Evolutionary conservation across 2,888 invertebrate species (phyloP).

Genomic region (Chrysolina haemoptera): DNA sequence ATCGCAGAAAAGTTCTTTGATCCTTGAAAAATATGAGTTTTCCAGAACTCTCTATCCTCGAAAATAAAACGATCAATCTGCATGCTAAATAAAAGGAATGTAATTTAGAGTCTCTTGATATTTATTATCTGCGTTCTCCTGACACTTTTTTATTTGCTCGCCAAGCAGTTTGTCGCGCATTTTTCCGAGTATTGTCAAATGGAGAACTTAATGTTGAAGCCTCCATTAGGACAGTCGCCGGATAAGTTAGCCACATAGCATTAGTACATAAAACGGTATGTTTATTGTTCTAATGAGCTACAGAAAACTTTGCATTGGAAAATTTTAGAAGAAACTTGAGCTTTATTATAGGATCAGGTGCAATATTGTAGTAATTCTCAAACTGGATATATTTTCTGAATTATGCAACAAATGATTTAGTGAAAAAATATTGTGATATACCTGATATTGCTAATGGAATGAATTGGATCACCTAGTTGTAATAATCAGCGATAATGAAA

Average conservation of each 20-base stretch:
- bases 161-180: constrained; percentile 11
- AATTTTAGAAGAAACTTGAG: too few relatives aligned
- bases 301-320: neutral
- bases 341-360: too few relatives aligned
- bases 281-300: neutral
- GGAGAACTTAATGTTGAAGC: neutral
- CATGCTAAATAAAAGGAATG: constrained; percentile 22
- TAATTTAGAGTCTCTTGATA: constrained; percentile 13
- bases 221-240: constrained; percentile 3
- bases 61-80: constrained; percentile 24
- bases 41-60: constrained; percentile 5
- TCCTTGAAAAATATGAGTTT: constrained; percentile 19
- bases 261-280: neutral
- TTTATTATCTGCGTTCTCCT: constrained; percentile 20
- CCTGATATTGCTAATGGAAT: too few relatives aligned
- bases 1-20: constrained; percentile 5
- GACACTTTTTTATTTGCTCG: constrained; percentile 21
- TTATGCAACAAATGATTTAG: too few relatives aligned
- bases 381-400: too few relatives aligned
- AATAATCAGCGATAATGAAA: too few relatives aligned
- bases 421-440: too few relatives aligned
- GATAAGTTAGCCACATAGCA: neutral
- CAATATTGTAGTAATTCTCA: too few relatives aligned
- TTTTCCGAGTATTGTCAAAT: neutral
- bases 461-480: too few relatives aligned